phyloP scores from a whole-genome alignment of 2,113 vertebrate genomes.

The Silurus meridionalis region DNA sequence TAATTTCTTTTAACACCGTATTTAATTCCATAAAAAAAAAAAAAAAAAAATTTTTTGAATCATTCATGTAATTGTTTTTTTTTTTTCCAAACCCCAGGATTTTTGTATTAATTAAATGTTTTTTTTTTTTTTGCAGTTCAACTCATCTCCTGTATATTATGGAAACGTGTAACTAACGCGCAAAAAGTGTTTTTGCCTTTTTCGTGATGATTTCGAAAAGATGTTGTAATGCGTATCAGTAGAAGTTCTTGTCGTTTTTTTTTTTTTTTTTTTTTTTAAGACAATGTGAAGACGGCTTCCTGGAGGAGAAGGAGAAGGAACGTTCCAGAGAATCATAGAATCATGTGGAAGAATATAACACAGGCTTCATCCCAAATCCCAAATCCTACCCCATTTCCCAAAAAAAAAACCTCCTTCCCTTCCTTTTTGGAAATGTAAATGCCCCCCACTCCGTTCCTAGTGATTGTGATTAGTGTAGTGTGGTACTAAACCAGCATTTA shows the following conservation, averaged over 20 bases:
- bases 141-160: slow-evolving; percentile 23
- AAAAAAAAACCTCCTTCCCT: not conserved
- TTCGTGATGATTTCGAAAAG: slow-evolving; percentile 24
- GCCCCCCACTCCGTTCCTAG: slow-evolving; percentile 62
- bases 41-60: not conserved
- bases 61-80: too few species aligned
- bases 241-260: slow-evolving; percentile 49
- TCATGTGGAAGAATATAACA: slow-evolving; percentile 35
- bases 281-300: slow-evolving; percentile 47
- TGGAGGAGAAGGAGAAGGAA: slow-evolving; percentile 42
- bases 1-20: slow-evolving; percentile 69
- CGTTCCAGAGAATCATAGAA: slow-evolving; percentile 48
- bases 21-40: slow-evolving; percentile 14
- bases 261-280: not conserved
- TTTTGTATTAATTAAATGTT: too few species aligned
- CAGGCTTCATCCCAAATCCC: slow-evolving; percentile 30
- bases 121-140: not conserved
- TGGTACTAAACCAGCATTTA: slow-evolving; percentile 76
- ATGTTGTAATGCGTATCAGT: slow-evolving; percentile 45
- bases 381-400: slow-evolving; percentile 24
- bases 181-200: slow-evolving; percentile 35
- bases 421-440: slow-evolving; percentile 63
- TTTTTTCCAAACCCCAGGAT: not conserved
- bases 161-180: not conserved
- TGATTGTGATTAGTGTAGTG: slow-evolving; percentile 75